phyloP scores from a whole-genome alignment of 2,888 invertebrate genomes.

The Diplazon laetatorius region DNA sequence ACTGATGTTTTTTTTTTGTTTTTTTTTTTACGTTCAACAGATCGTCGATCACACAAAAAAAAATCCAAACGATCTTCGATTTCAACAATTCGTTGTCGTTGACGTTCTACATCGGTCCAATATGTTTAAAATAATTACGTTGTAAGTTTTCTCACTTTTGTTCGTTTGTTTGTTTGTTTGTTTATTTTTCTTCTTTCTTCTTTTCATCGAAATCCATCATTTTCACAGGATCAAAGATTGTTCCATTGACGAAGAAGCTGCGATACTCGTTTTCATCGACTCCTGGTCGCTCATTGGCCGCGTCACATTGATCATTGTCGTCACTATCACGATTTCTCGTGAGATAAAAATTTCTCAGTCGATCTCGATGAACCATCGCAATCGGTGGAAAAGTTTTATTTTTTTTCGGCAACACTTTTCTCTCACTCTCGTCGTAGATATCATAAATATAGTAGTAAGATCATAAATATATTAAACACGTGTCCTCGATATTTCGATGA shows the following conservation, averaged over 20 bases:
- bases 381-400: neutral
- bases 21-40: no score
- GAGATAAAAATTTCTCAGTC: slow-evolving; percentile 2
- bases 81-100: slow-evolving; percentile 41
- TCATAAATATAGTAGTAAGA: no score
- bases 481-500: no score
- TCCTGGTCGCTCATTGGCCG: slow-evolving; percentile 31
- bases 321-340: slow-evolving; percentile 56
- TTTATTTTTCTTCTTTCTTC: slow-evolving; percentile 10
- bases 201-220: slow-evolving; percentile 51
- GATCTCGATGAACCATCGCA: neutral
- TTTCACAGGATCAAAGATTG: slow-evolving; percentile 42
- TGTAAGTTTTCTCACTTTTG: neutral
- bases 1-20: slow-evolving; percentile 58
- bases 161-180: neutral
- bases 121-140: neutral
- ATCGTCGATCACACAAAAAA: slow-evolving; percentile 4
- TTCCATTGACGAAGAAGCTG: slow-evolving; percentile 2
- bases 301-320: slow-evolving; percentile 40
- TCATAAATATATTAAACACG: neutral
- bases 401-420: neutral
- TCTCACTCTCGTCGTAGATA: neutral
- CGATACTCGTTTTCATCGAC: slow-evolving; percentile 35
- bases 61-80: no score
- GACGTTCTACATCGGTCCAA: neutral